Percentiles rank a stretch among this genome's conserved stretches.
These are phyloP conservation scores for Drosophila sucinea DNA, from an alignment of 1,140 invertebrate species.

Conservation along the genomic window DNA sequence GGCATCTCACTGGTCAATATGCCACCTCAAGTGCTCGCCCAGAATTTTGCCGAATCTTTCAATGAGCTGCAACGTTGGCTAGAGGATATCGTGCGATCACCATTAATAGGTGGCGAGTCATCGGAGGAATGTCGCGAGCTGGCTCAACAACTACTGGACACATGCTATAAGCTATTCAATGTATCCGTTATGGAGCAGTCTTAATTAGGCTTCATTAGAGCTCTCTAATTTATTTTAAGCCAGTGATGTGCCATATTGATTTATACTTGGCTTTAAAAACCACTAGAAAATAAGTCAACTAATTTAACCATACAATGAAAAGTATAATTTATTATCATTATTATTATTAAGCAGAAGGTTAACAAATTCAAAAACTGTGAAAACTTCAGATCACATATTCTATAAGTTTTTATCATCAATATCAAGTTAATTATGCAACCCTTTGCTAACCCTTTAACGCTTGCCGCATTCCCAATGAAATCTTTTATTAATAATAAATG, in stretches of 20 bases:
- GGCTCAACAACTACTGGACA: conserved; percentile 84
- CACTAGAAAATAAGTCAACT: background rate
- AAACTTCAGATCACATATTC: background rate
- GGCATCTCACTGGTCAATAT: conserved; percentile 87
- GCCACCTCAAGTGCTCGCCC: conserved; percentile 84
- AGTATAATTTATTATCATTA: background rate
- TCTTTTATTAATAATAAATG: background rate
- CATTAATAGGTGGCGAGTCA: conserved; percentile 85
- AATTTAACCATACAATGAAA: background rate
- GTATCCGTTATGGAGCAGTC: conserved; percentile 25
- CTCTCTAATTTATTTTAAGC: background rate
- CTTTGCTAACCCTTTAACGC: background rate
- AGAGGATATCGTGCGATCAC: conserved; percentile 84
- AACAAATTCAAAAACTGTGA: background rate
- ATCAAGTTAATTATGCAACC: background rate
- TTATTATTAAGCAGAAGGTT: no score
- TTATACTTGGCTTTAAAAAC: background rate
- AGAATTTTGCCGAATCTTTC: conserved; percentile 86
- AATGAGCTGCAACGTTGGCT: conserved; percentile 89
- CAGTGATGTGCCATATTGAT: background rate
- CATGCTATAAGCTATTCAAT: conserved; percentile 83
- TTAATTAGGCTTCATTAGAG: conserved; percentile 6
- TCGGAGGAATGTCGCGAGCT: conserved; percentile 85
- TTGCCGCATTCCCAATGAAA: background rate
- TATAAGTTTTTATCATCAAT: background rate